Conservation (phyloP, 2,797 vertebrate genomes). For the Spinus pinus region DNA sequence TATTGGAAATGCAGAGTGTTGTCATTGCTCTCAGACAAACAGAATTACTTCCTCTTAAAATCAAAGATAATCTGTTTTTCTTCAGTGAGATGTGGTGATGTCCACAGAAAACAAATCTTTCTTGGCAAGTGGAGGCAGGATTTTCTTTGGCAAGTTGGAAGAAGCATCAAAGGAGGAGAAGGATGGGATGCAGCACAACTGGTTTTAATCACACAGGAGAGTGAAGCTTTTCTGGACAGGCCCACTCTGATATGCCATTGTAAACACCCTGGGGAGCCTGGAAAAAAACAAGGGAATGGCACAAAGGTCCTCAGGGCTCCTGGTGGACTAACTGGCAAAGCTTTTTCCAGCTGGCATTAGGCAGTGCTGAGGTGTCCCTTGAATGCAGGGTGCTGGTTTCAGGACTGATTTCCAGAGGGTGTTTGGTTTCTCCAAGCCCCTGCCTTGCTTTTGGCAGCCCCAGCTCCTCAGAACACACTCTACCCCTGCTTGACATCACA, state of each 20-base stretch:
- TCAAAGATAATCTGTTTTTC: constrained; percentile 5
- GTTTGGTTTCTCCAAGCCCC: not conserved
- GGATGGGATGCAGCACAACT: constrained; percentile 66
- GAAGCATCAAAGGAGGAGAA: constrained; percentile 68
- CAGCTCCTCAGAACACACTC: not conserved
- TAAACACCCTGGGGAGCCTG: not conserved
- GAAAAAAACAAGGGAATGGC: not conserved
- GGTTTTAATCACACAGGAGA: constrained; percentile 69
- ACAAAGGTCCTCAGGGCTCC: not conserved
- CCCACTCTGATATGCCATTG: not conserved
- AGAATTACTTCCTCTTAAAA: constrained; percentile 36
- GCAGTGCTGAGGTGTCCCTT: not conserved
- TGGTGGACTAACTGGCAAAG: not conserved
- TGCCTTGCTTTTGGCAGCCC: not conserved
- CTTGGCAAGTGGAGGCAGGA: constrained; percentile 52
- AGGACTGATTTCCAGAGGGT: not conserved
- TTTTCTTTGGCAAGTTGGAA: constrained; percentile 57
- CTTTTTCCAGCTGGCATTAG: not conserved
- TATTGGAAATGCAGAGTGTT: not conserved
- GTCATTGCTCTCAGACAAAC: constrained; percentile 31
- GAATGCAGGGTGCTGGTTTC: not conserved
- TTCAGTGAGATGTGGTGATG: constrained; percentile 9
- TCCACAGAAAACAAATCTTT: constrained; percentile 30
- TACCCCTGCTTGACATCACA: not conserved
- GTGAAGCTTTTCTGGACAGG: constrained; percentile 53